Conservation (phyloP, 2,888 invertebrate genomes). For the Rhogogaster chlorosoma region DNA sequence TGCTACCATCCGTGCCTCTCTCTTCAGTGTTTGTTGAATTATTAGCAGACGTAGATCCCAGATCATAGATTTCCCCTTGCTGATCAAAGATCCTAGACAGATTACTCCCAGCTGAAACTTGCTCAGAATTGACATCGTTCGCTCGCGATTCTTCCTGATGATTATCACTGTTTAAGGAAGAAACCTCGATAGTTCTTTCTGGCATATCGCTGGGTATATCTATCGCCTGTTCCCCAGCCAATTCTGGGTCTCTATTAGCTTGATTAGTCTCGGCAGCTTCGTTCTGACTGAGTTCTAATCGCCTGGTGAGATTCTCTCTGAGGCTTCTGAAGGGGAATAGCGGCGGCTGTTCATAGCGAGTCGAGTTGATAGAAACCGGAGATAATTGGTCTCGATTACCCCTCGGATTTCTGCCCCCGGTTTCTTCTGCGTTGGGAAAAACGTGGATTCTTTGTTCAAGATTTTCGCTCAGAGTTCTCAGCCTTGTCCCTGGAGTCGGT, state of each 20-base stretch:
- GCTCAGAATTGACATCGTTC: conserved; percentile 19
- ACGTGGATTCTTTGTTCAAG: conserved; percentile 19
- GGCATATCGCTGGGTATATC: neutral
- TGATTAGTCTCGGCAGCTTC: neutral
- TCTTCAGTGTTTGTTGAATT: conserved; percentile 24
- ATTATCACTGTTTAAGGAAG: conserved; percentile 6
- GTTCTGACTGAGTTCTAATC: conserved; percentile 57
- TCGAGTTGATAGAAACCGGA: conserved; percentile 66
- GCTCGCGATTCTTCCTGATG: neutral
- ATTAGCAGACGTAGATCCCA: neutral
- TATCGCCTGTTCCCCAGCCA: conserved; percentile 11
- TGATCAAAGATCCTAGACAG: neutral
- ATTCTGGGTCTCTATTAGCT: conserved; percentile 1
- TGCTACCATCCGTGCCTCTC: neutral
- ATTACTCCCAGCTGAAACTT: conserved; percentile 3
- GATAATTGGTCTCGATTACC: conserved; percentile 64
- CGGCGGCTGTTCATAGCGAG: conserved; percentile 68
- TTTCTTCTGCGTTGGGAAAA: neutral
- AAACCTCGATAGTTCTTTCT: conserved; percentile 38
- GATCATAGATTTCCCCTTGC: neutral
- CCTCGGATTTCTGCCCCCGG: neutral
- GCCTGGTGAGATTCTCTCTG: conserved; percentile 64
- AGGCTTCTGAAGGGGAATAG: conserved; percentile 69
- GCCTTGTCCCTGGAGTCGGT: conserved; percentile 52
- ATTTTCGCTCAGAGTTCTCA: conserved; percentile 54